phyloP scores from a whole-genome alignment of 2,113 vertebrate species.

The Thunnus thynnus region DNA sequence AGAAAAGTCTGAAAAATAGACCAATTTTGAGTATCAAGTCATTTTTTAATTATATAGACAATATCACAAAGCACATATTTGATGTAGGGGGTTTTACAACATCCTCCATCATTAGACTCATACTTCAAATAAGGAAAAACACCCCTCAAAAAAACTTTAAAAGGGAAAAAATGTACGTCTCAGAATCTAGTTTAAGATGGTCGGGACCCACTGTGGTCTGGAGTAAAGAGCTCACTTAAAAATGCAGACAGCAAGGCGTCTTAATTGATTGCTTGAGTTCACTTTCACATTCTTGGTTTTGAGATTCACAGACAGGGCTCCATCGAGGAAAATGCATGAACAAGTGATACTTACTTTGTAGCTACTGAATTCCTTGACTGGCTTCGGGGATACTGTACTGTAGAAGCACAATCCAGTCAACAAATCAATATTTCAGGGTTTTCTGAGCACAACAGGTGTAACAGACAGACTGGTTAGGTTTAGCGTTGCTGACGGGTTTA shows the following conservation, averaged over 20 bases:
- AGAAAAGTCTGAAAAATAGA: too few species aligned
- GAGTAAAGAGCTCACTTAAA: neutral
- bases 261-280: neutral
- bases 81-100: too few species aligned
- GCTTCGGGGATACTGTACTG: neutral
- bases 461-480: conserved; percentile 11
- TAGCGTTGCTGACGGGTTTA: neutral
- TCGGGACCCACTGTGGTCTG: neutral
- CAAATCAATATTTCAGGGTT: conserved; percentile 46
- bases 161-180: neutral
- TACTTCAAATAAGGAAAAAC: too few species aligned
- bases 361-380: neutral
- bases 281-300: neutral
- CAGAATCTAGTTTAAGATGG: neutral
- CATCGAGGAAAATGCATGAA: conserved; percentile 8
- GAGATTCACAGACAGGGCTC: neutral
- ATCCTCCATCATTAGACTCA: too few species aligned
- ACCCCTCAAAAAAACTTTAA: too few species aligned
- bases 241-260: neutral
- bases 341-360: neutral
- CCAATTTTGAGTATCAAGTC: too few species aligned
- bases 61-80: too few species aligned
- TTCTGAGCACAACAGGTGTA: conserved; percentile 54
- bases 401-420: conserved; percentile 23
- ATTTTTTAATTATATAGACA: too few species aligned